Evolutionary conservation across 2,113 vertebrate species (phyloP).

Genomic region (Zapornia atra): DNA sequence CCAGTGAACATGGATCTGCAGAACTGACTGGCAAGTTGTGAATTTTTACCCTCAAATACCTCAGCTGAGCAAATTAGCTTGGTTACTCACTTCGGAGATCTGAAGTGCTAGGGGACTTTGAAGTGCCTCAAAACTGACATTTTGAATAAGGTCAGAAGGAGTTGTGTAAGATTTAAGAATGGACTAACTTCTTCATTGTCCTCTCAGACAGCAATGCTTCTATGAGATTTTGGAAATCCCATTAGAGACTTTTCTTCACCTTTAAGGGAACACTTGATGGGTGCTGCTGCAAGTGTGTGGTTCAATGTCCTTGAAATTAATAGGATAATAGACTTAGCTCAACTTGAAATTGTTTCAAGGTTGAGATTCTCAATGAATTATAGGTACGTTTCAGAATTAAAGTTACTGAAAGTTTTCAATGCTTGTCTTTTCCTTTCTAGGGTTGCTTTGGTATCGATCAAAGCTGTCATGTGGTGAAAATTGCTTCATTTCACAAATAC

Average conservation of each 20-base stretch:
- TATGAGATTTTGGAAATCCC: constrained; percentile 1
- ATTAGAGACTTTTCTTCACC: constrained; percentile 1
- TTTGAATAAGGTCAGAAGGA: constrained; percentile 40
- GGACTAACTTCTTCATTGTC: constrained; percentile 26
- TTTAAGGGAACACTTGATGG: constrained; percentile 12
- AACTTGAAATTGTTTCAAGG: not conserved
- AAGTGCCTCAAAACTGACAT: constrained; percentile 32
- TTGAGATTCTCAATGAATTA: not conserved
- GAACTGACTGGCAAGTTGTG: not conserved
- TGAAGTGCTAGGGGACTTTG: constrained; percentile 29
- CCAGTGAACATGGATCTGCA: not conserved
- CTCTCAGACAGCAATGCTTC: not conserved
- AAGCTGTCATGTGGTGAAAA: not conserved
- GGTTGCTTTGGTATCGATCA: not conserved
- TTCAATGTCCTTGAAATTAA: constrained; percentile 28
- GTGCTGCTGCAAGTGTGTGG: not conserved
- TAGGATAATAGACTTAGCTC: not conserved
- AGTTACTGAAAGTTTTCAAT: not conserved
- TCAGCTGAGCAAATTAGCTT: constrained; percentile 16
- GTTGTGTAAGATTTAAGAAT: constrained; percentile 12
- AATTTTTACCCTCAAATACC: not conserved
- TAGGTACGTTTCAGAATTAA: not conserved
- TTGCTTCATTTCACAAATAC: not conserved
- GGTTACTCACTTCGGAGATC: constrained; percentile 31
- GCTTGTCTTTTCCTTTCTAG: not conserved